phyloP scores from a whole-genome alignment of 1,140 invertebrate species.

The Diorhabda carinulata region DNA sequence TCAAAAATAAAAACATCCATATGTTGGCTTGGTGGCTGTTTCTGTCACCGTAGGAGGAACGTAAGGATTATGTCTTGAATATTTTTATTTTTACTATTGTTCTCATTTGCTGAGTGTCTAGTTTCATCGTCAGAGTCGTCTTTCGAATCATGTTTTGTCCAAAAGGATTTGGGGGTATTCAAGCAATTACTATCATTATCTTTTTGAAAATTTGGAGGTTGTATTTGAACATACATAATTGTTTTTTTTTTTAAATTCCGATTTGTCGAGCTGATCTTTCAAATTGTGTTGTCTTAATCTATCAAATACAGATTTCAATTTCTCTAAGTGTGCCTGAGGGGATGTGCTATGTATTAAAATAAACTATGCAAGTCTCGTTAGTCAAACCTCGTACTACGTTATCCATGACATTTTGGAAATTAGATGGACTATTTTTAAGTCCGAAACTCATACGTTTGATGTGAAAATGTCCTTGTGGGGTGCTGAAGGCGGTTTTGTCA shows the following conservation, averaged over 20 bases:
- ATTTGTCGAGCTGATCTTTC: neutral
- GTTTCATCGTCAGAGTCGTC: neutral
- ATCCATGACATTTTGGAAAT: constrained; percentile 44
- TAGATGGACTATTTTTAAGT: constrained; percentile 39
- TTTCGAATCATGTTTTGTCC: neutral
- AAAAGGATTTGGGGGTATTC: too few species aligned
- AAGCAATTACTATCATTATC: too few species aligned
- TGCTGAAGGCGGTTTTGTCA: constrained; percentile 34
- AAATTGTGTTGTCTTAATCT: neutral
- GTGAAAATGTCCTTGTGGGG: constrained; percentile 40
- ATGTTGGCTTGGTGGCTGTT: neutral
- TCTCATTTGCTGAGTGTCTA: neutral
- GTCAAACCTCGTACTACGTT: constrained; percentile 33
- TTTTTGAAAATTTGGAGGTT: constrained; percentile 9
- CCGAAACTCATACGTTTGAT: constrained; percentile 43
- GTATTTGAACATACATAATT: neutral
- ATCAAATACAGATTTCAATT: neutral
- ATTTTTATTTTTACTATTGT: neutral
- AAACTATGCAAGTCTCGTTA: constrained; percentile 34
- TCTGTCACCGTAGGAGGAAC: neutral
- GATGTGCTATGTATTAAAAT: neutral
- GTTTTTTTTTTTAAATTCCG: constrained; percentile 3
- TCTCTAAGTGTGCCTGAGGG: neutral
- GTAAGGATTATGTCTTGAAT: neutral
- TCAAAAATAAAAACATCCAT: constrained; percentile 5